Conservation (phyloP, 2,888 invertebrate genomes). For the Clusia tigrina region DNA sequence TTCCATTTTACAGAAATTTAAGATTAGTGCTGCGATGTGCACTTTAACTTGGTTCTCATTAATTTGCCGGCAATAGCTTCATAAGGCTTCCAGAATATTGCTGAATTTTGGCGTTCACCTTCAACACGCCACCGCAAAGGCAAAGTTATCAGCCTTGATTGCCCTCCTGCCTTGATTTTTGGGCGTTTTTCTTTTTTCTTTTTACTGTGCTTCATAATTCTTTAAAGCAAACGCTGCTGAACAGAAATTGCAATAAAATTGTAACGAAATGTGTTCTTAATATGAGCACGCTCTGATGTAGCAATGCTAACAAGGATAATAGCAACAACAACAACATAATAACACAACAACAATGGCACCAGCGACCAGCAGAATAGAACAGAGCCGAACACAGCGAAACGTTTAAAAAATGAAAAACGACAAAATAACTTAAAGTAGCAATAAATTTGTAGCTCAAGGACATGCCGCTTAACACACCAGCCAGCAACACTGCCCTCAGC, state of each 20-base stretch:
- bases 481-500: background rate
- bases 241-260: background rate
- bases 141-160: no score
- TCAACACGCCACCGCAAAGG: no score
- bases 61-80: no score
- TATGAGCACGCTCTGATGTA: background rate
- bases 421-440: slow-evolving; percentile 43
- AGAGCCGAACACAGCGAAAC: background rate
- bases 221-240: no score
- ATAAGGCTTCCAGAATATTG: no score
- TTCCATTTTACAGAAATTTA: no score
- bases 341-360: background rate
- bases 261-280: background rate
- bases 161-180: no score
- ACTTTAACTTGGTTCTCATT: no score
- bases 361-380: background rate
- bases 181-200: no score
- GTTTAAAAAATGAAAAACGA: slow-evolving; percentile 39
- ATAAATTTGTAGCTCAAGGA: slow-evolving; percentile 44
- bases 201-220: no score
- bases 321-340: background rate
- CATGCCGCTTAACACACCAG: slow-evolving; percentile 34
- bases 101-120: no score
- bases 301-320: background rate
- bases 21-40: no score